Evolutionary conservation across 2,797 vertebrate genomes (phyloP).

Genomic region (Oceanodroma leucorhoa): DNA sequence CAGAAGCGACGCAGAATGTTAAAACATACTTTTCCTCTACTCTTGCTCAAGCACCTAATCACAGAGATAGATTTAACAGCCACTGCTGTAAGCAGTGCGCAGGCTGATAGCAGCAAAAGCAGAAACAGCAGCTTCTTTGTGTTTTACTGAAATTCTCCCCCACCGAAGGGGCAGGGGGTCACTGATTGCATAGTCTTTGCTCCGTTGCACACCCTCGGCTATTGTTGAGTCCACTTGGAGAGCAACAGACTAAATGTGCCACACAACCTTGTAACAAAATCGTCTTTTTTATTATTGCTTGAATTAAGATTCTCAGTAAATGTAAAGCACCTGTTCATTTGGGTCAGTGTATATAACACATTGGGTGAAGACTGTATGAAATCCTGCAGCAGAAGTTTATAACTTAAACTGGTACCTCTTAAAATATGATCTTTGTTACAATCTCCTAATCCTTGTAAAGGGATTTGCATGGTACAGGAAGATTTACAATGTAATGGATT

Average conservation of each 20-base stretch:
- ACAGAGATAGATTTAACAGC: neutral
- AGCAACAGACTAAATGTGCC: neutral
- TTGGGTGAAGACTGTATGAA: neutral
- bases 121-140: conserved; percentile 63
- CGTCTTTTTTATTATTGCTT: neutral
- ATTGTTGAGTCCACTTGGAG: neutral
- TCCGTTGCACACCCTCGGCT: conserved; percentile 36
- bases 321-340: neutral
- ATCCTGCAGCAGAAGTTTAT: neutral
- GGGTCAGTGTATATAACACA: accelerated
- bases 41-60: neutral
- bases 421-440: conserved; percentile 34
- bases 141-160: conserved; percentile 6
- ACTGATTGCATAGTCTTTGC: conserved; percentile 51
- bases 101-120: conserved; percentile 17
- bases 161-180: neutral
- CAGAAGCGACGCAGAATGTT: neutral
- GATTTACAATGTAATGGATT: conserved; percentile 51
- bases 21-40: neutral
- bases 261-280: neutral
- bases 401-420: neutral
- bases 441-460: conserved; percentile 54
- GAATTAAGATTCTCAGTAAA: neutral
- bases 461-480: conserved; percentile 45
- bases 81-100: neutral